Base-by-base conservation (phyloP, 2,888 invertebrate genomes). In the Pheosia tremula region DNA sequence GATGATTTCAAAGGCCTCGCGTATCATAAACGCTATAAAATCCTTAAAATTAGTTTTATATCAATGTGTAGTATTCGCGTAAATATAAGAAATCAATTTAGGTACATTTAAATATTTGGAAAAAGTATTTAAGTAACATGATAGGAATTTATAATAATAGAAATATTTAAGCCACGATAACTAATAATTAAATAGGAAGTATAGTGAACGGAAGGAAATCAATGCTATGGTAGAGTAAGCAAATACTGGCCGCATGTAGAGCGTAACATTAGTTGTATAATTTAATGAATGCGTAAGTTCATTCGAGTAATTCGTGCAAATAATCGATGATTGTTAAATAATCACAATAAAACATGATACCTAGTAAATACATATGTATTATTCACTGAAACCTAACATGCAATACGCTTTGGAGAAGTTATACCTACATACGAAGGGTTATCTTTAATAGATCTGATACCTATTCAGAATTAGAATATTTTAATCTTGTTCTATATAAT, bases 121-220 rank as follows among this genome's bases (percentile, higher is more conserved):
- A 24, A 41, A 41, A 41, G 41, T 41, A 41, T 41, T 3, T 39
- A 11, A 47, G n/a, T 47, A 47, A n/a, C n/a, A 5, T n/a, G 0
- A 47, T 11, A 47, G 47, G 47, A 47, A 47, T n/a, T 47, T 11
- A 47, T n/a, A 11, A 47, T 47, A 47, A 47, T n/a, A 47, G 11
- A 47, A 43, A n/a, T 9, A 62, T 67, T 62, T 59, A 4, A 60
- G 60, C 39, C 53, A 59, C 37, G 53, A 4, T 11, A 10, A 37
- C 53, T 11, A 37, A 53, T 9, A 36, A 3, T 11, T 11, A 38
- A 11, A 54, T 74, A 81, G 81, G 78, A 82, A 83, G 74, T 79
- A 69, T 73, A 74, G 75, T 69, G 66, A 82, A 81, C 80, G 86
- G 85, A 85, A 85, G 85, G 80, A 85, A 83, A 66, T 63, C 66